Percentiles rank a stretch among this genome's conserved stretches.
Evolutionary conservation across 2,113 vertebrate species (phyloP).

Genomic region (Okapia johnstoni): DNA sequence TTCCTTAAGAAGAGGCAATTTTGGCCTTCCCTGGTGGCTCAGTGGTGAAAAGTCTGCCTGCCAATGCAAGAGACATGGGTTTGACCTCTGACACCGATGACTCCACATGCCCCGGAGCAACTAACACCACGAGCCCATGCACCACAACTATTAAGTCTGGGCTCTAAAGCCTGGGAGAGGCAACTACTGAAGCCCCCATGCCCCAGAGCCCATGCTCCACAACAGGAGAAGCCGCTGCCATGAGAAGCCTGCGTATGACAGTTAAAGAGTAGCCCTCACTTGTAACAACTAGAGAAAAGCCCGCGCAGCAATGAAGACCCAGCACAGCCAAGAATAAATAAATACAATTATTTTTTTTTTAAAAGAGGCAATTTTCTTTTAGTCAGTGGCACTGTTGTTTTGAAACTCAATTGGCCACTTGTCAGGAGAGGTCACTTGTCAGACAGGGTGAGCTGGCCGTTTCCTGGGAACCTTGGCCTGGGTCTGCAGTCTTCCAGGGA

Average conservation of each 20-base stretch:
- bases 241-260: neutral
- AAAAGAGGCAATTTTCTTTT: neutral
- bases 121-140: neutral
- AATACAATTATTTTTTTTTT: neutral
- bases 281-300: neutral
- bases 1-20: neutral
- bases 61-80: neutral
- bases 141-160: neutral
- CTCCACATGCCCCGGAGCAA: neutral
- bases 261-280: neutral
- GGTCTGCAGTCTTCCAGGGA: neutral
- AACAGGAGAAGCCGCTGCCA: neutral
- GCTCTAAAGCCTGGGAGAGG: neutral
- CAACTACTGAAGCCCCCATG: neutral
- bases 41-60: neutral
- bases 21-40: neutral
- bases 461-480: neutral
- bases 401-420: neutral
- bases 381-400: neutral
- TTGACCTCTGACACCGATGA: neutral
- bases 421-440: neutral
- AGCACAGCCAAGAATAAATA: neutral
- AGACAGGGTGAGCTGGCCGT: neutral
- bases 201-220: neutral
- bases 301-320: accelerated